Evolutionary conservation across 2,888 invertebrate species (phyloP), one percentile per base, ranked within the genome.

Genomic region (Coenonympha arcania): DNA sequence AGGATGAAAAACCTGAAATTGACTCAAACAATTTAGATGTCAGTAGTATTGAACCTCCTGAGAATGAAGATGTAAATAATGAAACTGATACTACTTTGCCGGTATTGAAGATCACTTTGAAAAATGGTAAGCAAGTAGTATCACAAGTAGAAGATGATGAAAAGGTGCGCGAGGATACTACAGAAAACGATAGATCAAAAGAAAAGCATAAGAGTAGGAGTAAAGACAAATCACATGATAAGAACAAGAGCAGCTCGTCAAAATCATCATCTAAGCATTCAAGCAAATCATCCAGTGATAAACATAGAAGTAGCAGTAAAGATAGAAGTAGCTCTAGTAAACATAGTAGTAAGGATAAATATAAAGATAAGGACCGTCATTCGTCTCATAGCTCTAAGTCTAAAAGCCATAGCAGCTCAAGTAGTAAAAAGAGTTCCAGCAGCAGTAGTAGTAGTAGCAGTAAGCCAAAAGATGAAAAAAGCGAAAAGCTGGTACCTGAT

Each of bases 51-150:
- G 52, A 56, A 4, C 28, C 48, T 43, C 57, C 54, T 40, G 54
- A 49, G 33, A 63, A 57, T 65, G 73, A 64, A 58, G 73, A 71
- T 50, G 24, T 43, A 39, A 65, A 66, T 48, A 79, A 64, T 59
- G 86, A 77, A 54, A 49, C 59, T 40, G 83, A 77, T 62, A 64
- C 69, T 62, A 64, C 69, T 39, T 69, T 86, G 55, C 82, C 80
- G 42, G 79, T 77, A 51, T 73, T 80, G 65, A 93, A 92, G 80
- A 89, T 92, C 61, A 88, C 90, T 26, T 83, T 92, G 52, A 91
- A 91, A 67, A 92, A 93, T 79, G 92, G 91, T 11, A 92, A 92
- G 76, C 90, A 92, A 73, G 87, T 90, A 39, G 79, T 92, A 64
- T 88, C 90, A 5, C 89, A 90, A 76, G 83, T 90, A 55, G 87